Base-by-base conservation (phyloP, 35 echinoderm and acorn worm species). In the Strongylocentrotus purpuratus region DNA sequence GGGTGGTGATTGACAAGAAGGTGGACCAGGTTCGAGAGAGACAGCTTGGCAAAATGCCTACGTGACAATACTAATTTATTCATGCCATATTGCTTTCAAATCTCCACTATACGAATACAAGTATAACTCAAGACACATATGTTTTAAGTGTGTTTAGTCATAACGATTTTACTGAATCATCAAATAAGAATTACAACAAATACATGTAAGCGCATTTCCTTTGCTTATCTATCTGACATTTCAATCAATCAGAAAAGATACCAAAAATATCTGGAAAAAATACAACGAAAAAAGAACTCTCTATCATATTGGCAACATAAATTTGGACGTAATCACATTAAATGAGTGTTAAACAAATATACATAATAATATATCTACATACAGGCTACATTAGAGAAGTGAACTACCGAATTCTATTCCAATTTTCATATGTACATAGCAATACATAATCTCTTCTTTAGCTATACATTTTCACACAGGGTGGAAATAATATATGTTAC, bases 361-460 rank as follows among this genome's bases (percentile, higher is more conserved):
- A 78, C 65, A 78, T 78, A 78, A 78, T 78, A 78, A 78, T 78
- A 78, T 78, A 78, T 78, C 20, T 78, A 22, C 28, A 78, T n/a
- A 78, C 20, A 78, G 28, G 28, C 22, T 78, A 22, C 20, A 25
- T 28, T 0, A n/a, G 28, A 78, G 65, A 55, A 15, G 65, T 15
- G 65, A n/a, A n/a, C 65, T 78, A 78, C 28, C 5, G 8, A 22
- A 28, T 78, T 78, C 22, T 78, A 78, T 78, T 78, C 65, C 18
- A 78, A 78, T 78, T 78, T 78, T 78, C 65, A 78, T 78, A 78
- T 78, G 65, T 78, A 78, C 65, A 78, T 7, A 78, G 65, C 65
- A 78, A 78, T 78, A 28, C 65, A 78, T 70, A 70, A 70, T 78
- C 65, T 78, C 65, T 71, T 71, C 61, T 78, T 78, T 78, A 78